Evolutionary conservation across 1,140 invertebrate species (phyloP).

Genomic region (Hyphantria cunea): DNA sequence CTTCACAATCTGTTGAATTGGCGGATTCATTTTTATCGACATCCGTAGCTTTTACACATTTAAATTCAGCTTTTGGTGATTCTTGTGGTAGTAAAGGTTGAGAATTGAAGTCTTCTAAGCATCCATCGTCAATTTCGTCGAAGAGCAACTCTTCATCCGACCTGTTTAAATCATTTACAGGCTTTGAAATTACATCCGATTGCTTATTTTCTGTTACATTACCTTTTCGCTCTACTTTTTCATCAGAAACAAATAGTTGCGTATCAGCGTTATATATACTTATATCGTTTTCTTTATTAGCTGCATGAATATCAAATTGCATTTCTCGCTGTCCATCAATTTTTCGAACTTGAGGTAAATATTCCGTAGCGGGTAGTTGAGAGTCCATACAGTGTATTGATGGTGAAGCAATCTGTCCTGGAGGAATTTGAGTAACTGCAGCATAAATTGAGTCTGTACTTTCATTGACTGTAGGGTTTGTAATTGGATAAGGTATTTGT

Average conservation of each 20-base stretch:
- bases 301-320: conserved; percentile 45
- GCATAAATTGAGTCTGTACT: conserved; percentile 25
- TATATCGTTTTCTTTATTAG: conserved; percentile 53
- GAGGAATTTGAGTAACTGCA: conserved; percentile 44
- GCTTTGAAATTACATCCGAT: neutral
- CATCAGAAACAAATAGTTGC: conserved; percentile 27
- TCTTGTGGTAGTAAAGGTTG: conserved; percentile 53
- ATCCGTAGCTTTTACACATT: conserved; percentile 2
- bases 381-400: conserved; percentile 50
- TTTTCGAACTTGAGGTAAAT: conserved; percentile 50
- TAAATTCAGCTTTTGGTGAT: conserved; percentile 16
- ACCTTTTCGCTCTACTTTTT: conserved; percentile 20
- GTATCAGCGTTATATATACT: conserved; percentile 58
- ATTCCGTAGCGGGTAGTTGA: conserved; percentile 43
- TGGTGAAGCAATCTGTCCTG: conserved; percentile 7
- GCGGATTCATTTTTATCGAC: conserved; percentile 9
- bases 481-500: conserved; percentile 35
- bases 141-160: conserved; percentile 65
- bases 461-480: conserved; percentile 8
- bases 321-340: conserved; percentile 47
- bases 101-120: conserved; percentile 51
- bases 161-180: conserved; percentile 35
- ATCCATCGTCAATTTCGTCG: conserved; percentile 57
- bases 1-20: conserved; percentile 59
- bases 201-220: conserved; percentile 25